Percentiles rank a stretch among this genome's conserved stretches.
These are phyloP conservation scores for Nylanderia fulva DNA, from an alignment of 1,140 invertebrate genomes.

Conservation along the genomic window DNA sequence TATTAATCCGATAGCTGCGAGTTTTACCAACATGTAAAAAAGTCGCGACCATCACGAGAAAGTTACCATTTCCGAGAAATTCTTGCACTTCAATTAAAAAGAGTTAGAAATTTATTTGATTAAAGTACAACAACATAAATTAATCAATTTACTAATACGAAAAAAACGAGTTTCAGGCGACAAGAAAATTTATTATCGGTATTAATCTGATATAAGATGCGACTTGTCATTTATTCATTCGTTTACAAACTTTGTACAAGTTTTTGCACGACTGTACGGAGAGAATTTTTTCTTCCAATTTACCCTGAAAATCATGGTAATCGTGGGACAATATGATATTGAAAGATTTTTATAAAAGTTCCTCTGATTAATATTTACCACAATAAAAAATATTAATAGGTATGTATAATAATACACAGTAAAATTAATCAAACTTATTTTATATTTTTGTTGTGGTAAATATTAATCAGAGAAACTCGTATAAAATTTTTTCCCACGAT, in stretches of 20 bases:
- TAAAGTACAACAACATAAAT: slow-evolving; percentile 21
- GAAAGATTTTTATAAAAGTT: too few species aligned
- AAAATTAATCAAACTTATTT: too few species aligned
- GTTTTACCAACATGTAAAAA: not conserved
- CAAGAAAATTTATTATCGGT: slow-evolving; percentile 17
- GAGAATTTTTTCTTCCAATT: too few species aligned
- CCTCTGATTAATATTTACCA: too few species aligned
- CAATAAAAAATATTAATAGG: too few species aligned
- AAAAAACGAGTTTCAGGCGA: not conserved
- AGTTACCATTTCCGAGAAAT: not conserved
- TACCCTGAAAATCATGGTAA: too few species aligned
- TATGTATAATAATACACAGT: too few species aligned
- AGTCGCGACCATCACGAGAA: not conserved
- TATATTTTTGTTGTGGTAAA: too few species aligned
- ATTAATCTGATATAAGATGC: slow-evolving; percentile 13
- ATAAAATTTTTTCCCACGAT: too few species aligned
- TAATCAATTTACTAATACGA: not conserved
- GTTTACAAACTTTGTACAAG: not conserved
- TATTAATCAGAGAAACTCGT: too few species aligned
- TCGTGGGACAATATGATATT: too few species aligned
- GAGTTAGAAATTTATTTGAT: slow-evolving; percentile 19
- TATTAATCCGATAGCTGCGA: slow-evolving; percentile 43
- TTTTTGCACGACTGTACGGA: not conserved
- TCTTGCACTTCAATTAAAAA: not conserved
- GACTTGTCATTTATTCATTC: not conserved